Evolutionary conservation across 2,888 invertebrate genomes (phyloP), one percentile per base, ranked within the genome.

Genomic region (Endomychus coccineus): DNA sequence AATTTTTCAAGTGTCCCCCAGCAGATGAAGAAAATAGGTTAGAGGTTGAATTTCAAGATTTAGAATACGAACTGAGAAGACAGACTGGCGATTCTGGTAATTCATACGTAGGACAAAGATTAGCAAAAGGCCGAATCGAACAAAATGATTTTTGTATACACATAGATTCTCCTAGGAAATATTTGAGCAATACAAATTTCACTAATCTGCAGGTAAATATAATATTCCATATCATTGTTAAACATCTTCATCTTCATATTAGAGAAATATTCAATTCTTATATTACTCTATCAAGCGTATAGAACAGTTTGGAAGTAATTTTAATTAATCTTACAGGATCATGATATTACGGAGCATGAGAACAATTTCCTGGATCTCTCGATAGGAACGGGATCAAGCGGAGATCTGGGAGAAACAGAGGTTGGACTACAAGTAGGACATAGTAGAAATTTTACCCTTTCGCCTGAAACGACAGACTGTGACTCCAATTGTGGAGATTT

Each of bases 401-500:
- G 77, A 43, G 77, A 78, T 59, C 66, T 77, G 30, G 77, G 76
- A n/a, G 78, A 78, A 53, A 74, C 74, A 2, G 75, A 75, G 56
- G 74, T 75, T 10, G 75, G 75, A 15, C 59, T 75, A 32, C 74
- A 76, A 61, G 77, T 77, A 30, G 77, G 80, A 27, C 80, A 81
- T 59, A 82, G 83, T 51, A 76, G 85, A 28, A 88, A 88, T 62
- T 90, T 90, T 66, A 87, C 89, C 14, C 75, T 91, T 41, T 91
- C 91, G 23, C 89, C 91, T 4, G 92, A 91, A 69, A 87, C 88
- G 42, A 92, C 90, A 40, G 92, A 92, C 68, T 89, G 87, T 61
- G 91, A 89, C 67, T 88, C 87, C 45, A 85, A 86, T 62, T 81
- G 80, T 57, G 80, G 80, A n/a, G 88, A 88, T 61, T 73, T 87